Evolutionary conservation across 1,140 invertebrate species (phyloP).

Genomic region (Microplitis demolitor): DNA sequence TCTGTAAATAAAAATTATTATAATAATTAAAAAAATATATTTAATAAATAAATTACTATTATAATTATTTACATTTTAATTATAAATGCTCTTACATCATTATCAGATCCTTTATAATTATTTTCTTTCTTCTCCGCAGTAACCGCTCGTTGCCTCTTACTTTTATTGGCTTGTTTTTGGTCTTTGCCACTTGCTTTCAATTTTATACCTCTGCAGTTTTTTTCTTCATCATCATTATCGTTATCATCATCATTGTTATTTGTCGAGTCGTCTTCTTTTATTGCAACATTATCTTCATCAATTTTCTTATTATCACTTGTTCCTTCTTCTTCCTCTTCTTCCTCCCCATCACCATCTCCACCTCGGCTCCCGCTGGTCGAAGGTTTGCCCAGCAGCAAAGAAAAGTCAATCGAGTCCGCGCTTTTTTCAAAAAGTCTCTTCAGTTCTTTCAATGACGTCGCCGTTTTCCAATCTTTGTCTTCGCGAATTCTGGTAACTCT

Average conservation of each 20-base stretch:
- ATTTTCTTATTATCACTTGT: not conserved
- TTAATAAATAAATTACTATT: no score
- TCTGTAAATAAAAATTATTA: slow-evolving; percentile 34
- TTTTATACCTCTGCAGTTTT: slow-evolving; percentile 17
- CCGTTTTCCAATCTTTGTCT: slow-evolving; percentile 85
- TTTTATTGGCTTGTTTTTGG: no score
- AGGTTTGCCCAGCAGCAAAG: slow-evolving; percentile 54
- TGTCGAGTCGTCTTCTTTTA: not conserved
- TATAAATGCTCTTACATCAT: slow-evolving; percentile 36
- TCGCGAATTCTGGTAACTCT: slow-evolving; percentile 80
- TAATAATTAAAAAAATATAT: no score
- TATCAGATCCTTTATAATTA: slow-evolving; percentile 26
- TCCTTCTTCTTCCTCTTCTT: not conserved
- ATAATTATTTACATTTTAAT: not conserved
- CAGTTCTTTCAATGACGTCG: slow-evolving; percentile 79
- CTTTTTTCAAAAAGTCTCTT: slow-evolving; percentile 70
- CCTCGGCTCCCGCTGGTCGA: not conserved
- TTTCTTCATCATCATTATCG: not conserved
- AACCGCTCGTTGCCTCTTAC: slow-evolving; percentile 21
- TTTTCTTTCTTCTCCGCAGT: slow-evolving; percentile 12
- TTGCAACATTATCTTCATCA: slow-evolving; percentile 2
- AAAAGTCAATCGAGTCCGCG: slow-evolving; percentile 71
- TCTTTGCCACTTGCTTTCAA: not conserved
- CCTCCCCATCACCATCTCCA: slow-evolving; percentile 6
- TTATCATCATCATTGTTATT: not conserved